Base-by-base conservation (phyloP, 2,888 invertebrate genomes). In the Synergus japonicus region DNA sequence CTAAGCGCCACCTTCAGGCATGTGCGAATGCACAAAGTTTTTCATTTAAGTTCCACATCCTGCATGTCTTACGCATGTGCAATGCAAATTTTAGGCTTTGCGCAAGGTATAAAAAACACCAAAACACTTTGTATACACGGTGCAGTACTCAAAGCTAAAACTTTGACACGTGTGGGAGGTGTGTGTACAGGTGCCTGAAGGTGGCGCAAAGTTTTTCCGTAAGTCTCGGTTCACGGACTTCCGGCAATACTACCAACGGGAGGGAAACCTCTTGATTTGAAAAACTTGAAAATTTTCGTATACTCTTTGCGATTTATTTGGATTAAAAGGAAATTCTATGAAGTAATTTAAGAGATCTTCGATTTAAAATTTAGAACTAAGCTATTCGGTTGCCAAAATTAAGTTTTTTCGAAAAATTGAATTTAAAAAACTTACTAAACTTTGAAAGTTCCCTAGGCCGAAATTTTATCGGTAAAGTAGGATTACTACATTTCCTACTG, bases 371-470 rank as follows among this genome's bases (percentile, higher is more conserved):
- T 13, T 49, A 37, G 37, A 37, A 5, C 49, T 5, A 49, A 9
- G 0, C n/a, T 18, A 64, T 64, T 66, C 0, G 18, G n/a, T 18
- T n/a, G n/a, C 0, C 4, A 67, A 46, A 69, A 69, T 29, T 8
- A 2, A 8, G 2, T 29, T 73, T 54, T 37, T 54, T n/a, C 0
- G 1, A 4, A 73, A 73, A 37, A 54, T n/a, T 8, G 0, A n/a
- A 37, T 37, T 49, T n/a, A 9, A 29, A 29, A 37, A 73, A 73
- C 37, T 54, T 49, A 73, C 69, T 73, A 54, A 54, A 73, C 15
- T 69, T 29, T 18, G 15, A 58, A 8, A 58, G 58, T 58, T 58
- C 58, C 58, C 58, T 58, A 58, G n/a, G 9, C 15, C 4, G 22
- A 67, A 29, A 46, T 13, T 22, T 49, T 15, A 12, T 15, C 13